Evolutionary conservation across 2,113 vertebrate species (phyloP), one percentile per base, ranked within the genome.

Genomic region (Dicentrarchus labrax): DNA sequence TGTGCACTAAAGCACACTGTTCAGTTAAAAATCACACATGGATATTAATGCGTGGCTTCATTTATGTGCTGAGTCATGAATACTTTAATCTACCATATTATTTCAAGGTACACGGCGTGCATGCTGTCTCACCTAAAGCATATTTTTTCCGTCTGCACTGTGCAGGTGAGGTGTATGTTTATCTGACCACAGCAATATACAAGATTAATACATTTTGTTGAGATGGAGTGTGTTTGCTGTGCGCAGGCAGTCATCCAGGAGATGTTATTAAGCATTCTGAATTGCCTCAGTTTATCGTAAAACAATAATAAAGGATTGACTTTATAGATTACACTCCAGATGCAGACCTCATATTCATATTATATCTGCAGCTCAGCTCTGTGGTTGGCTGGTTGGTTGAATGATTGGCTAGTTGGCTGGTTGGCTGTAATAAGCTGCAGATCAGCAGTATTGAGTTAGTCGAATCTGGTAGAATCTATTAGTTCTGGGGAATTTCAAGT

Each of bases 381-480:
- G 43, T 78, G 56, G 70, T 62, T 50, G 72, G 77, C 76, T 69
- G 78, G 43, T 50, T 71, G 82, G 68, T 61, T 86, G 80, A 87
- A 80, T 64, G 81, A 88, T 89, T 70, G 88, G 85, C 82, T 78
- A 48, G 76, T 77, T 81, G 84, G 83, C 80, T 67, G 80, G 73
- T 86, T 69, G 76, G 50, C 83, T 82, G 50, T 79, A 86, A 88
- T 85, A 89, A 82, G 10, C 90, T 91, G 86, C 83, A 76, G 84
- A 90, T 93, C 90, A 88, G 91, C 91, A 90, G 76, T 77, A 89
- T 83, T 86, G 84, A 73, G 73, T 83, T 80, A 83, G 86, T 75
- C 61, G 83, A 83, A 89, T 92, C 90, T 91, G 68, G 72, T 88
- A n/a, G 75, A 87, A 93, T 93, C 86, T 94, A 90, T 94, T 94